Evolutionary conservation across 2,888 invertebrate species (phyloP).

Genomic region (Hypomecis atomaria): DNA sequence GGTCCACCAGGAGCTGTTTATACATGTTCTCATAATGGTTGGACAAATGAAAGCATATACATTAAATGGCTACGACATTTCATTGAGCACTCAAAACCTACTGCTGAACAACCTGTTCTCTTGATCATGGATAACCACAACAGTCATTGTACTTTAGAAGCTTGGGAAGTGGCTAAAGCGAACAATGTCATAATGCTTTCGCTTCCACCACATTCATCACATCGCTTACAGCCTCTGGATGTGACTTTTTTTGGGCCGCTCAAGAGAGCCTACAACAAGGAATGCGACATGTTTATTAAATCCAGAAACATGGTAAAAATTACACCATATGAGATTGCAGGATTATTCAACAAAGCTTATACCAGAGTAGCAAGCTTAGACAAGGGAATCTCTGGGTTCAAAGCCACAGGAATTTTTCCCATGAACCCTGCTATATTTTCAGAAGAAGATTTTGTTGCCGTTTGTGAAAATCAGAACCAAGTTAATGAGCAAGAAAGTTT

Average conservation of each 20-base stretch:
- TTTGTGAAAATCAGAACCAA: constrained; percentile 1
- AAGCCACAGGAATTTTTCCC: constrained; percentile 46
- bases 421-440: constrained; percentile 45
- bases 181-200: constrained; percentile 47
- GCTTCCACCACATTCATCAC: constrained; percentile 47
- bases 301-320: constrained; percentile 35
- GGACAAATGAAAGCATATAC: constrained; percentile 42
- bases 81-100: constrained; percentile 39
- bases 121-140: constrained; percentile 54
- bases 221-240: constrained; percentile 47
- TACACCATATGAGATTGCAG: constrained; percentile 41
- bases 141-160: constrained; percentile 41
- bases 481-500: constrained; percentile 17
- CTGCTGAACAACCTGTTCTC: constrained; percentile 42
- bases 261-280: constrained; percentile 47
- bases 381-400: constrained; percentile 39
- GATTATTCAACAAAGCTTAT: constrained; percentile 38
- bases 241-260: constrained; percentile 43
- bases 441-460: constrained; percentile 32
- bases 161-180: too few species aligned
- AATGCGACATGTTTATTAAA: constrained; percentile 50
- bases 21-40: constrained; percentile 39
- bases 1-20: constrained; percentile 57
- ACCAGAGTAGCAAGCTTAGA: constrained; percentile 31
- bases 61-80: constrained; percentile 44